A percentile compares a stretch with the other conserved stretches of the same genome.
Conservation (phyloP, 2,113 vertebrate genomes). For the Corvus cornix region DNA sequence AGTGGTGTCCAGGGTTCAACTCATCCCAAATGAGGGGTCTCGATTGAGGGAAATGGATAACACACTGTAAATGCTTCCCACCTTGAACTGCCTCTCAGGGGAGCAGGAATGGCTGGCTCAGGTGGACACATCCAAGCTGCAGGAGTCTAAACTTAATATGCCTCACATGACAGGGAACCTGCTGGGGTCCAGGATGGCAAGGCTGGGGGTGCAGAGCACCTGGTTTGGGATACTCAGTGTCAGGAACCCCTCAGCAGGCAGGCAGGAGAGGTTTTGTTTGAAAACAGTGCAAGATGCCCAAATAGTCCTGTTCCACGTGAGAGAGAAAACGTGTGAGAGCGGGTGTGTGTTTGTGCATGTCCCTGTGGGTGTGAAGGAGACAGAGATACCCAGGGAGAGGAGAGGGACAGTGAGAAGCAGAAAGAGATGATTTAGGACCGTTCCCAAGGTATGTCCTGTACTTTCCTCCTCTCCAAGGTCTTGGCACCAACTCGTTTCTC, state of each 20-base stretch:
- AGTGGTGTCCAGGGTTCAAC: not conserved
- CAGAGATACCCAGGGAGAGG: not conserved
- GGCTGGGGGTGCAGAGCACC: not conserved
- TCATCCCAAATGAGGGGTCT: not conserved
- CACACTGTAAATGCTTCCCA: not conserved
- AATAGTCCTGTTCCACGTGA: not conserved
- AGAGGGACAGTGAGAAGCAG: not conserved
- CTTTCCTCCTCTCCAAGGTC: conserved; percentile 48
- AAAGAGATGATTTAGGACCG: not conserved
- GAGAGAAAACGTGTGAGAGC: not conserved
- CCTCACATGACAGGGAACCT: not conserved
- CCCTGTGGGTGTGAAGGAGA: not conserved
- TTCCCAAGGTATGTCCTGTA: not conserved
- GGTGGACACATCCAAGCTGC: not conserved
- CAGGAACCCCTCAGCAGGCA: not conserved
- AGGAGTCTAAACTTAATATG: not conserved
- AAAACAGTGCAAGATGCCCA: not conserved
- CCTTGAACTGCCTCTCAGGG: not conserved
- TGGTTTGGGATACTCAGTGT: not conserved
- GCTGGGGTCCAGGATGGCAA: not conserved
- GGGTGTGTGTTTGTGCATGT: not conserved
- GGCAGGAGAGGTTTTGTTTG: not conserved
- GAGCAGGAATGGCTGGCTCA: not conserved
- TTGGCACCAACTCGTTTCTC: conserved; percentile 34
- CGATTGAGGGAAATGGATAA: not conserved